Evolutionary conservation across 2,888 invertebrate genomes (phyloP), one percentile per base, ranked within the genome.

Genomic region (Drosophila cognata): DNA sequence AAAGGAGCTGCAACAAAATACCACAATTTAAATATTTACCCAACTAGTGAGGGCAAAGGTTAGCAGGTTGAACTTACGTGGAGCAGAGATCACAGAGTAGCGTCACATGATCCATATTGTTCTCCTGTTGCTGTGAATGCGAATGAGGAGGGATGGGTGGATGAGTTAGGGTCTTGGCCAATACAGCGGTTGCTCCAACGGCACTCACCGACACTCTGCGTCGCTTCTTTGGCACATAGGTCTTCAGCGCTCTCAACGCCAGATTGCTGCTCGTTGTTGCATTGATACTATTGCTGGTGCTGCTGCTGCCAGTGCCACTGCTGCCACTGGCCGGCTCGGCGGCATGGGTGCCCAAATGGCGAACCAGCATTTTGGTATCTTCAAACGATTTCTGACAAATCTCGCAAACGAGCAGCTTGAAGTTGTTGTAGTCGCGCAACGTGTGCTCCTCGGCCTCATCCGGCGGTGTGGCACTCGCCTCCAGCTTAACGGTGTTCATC

Each of bases 321-420:
- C 64, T 52, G 2, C 73, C 81, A 51, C 94, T 88, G 95, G 95
- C 2, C 10, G 84, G 72, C 48, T 87, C 88, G 1, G 68, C 57
- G 10, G 96, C 96, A 92, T 97, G 97, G 3, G 95, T 95, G 93
- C 97, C 96, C 91, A 97, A 96, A 93, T 97, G 97, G 38, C 96
- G 95, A 77, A 97, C 97, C 96, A 97, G 96, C 72, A 96, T 96
- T 21, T 96, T 96, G 67, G 97, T 97, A 87, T 96, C 94, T 63
- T 96, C 96, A 93, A 97, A 97, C 77, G 96, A 96, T 94, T 96
- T 96, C 87, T 96, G 96, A 92, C 97, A 97, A 91, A 97, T 94
- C 93, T 97, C 97, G 93, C 97, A 97, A 16, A 96, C 95, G 80
- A 97, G 93, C 51, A 97, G 96, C 31, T 96, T 96, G 92, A 96